A percentile compares a stretch with the other conserved stretches of the same genome.
These are phyloP conservation scores for Penaeus japonicus DNA, from an alignment of 1,140 invertebrate species.

Conservation along the genomic window DNA sequence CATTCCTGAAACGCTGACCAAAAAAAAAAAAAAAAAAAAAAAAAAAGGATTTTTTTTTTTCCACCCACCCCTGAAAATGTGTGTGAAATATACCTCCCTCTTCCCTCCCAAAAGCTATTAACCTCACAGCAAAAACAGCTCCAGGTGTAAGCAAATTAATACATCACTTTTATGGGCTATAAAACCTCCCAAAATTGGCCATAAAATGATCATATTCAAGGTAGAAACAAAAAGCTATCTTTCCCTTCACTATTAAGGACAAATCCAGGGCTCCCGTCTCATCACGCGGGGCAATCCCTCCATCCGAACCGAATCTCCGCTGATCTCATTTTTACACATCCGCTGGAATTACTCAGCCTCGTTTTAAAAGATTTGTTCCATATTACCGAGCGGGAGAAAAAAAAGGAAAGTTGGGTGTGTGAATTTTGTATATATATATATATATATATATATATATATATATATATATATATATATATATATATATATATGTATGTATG, in stretches of 20 bases:
- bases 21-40: too few relatives aligned
- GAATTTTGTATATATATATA: background rate
- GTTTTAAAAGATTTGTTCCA: constrained; percentile 48
- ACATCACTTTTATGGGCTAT: constrained; percentile 32
- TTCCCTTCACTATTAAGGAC: constrained; percentile 7
- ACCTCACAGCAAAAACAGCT: background rate
- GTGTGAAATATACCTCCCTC: background rate
- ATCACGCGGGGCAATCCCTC: constrained; percentile 4
- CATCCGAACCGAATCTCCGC: constrained; percentile 16
- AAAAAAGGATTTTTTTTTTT: background rate
- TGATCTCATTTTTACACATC: constrained; percentile 20
- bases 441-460: too few relatives aligned
- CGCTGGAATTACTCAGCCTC: constrained; percentile 20
- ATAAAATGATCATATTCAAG: constrained; percentile 25
- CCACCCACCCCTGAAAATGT: background rate
- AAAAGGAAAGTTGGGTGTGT: background rate
- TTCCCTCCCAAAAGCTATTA: background rate
- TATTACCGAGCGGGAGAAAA: constrained; percentile 14
- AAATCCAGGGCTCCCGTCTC: constrained; percentile 29
- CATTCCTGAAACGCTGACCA: too few relatives aligned
- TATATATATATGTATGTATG: too few relatives aligned
- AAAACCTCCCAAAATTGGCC: constrained; percentile 26
- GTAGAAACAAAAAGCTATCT: constrained; percentile 19
- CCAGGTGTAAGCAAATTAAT: constrained; percentile 10
- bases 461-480: too few relatives aligned